Percentiles rank a stretch among this genome's conserved stretches.
These are phyloP conservation scores for Delia radicum DNA, from an alignment of 1,140 invertebrate species.

Conservation along the genomic window DNA sequence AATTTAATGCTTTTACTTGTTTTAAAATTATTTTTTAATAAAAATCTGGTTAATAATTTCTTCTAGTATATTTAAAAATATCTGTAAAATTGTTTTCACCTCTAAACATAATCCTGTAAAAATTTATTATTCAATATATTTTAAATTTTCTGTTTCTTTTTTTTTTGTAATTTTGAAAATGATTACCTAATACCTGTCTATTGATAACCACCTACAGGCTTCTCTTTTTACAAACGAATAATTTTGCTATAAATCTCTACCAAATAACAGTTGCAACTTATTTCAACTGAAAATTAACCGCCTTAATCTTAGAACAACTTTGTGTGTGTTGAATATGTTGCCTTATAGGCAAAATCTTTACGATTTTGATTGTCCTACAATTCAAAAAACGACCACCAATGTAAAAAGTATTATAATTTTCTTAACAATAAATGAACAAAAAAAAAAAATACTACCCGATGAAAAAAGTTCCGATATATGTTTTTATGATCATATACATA, in stretches of 20 bases:
- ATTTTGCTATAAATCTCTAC: background rate
- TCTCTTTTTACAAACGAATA: background rate
- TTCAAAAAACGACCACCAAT: background rate
- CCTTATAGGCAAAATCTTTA: background rate
- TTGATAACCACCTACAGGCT: background rate
- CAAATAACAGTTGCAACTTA: background rate
- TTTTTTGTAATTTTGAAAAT: too few species aligned
- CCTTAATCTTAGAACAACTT: background rate
- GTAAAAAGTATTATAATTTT: background rate
- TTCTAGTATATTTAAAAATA: too few species aligned
- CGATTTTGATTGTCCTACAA: background rate
- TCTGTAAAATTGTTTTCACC: too few species aligned
- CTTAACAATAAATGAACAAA: background rate
- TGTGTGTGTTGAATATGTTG: background rate
- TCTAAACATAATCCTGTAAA: too few species aligned
- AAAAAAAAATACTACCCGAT: background rate
- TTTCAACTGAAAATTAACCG: background rate
- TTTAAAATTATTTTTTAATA: too few species aligned
- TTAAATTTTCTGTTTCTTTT: too few species aligned
- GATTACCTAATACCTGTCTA: background rate
- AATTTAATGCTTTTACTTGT: too few species aligned
- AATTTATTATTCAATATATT: too few species aligned
- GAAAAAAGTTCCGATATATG: too few species aligned
- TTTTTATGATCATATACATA: too few species aligned
- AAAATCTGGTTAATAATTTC: too few species aligned